Conservation (phyloP, 2,888 invertebrate genomes). For the Ceratothoa steindachneri region DNA sequence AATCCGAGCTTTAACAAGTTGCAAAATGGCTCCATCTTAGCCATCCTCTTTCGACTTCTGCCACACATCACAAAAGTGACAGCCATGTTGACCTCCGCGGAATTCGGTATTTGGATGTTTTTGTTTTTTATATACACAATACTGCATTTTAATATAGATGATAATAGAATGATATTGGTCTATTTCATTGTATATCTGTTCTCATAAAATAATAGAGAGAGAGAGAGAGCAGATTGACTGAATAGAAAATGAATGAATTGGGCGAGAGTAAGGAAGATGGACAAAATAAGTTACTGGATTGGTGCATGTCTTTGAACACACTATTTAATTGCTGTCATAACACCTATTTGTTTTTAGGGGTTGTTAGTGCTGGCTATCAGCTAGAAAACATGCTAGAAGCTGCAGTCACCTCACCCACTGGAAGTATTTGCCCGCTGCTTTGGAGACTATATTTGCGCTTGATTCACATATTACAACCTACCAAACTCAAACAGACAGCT, state of each 20-base stretch:
- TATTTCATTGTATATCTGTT: too few relatives aligned
- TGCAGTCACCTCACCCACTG: not conserved
- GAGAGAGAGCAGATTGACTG: too few relatives aligned
- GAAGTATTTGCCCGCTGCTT: conserved; percentile 52
- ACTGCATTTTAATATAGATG: too few relatives aligned
- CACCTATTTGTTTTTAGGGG: too few relatives aligned
- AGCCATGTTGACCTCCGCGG: not conserved
- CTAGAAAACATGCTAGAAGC: not conserved
- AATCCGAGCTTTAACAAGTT: not conserved
- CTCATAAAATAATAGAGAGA: too few relatives aligned
- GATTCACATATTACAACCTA: conserved; percentile 51
- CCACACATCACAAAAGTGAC: conserved; percentile 4
- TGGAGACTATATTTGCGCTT: conserved; percentile 54
- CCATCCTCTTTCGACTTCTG: not conserved
- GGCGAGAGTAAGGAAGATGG: too few relatives aligned
- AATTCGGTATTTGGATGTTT: not conserved
- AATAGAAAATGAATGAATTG: too few relatives aligned
- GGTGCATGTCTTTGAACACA: too few relatives aligned
- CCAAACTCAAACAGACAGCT: conserved; percentile 49
- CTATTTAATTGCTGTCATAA: too few relatives aligned
- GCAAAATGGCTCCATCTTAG: not conserved
- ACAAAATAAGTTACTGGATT: too few relatives aligned
- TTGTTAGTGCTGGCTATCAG: not conserved
- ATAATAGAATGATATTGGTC: too few relatives aligned
- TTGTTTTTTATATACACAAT: too few relatives aligned